Percentiles rank a stretch among this genome's conserved stretches.
These are phyloP conservation scores for Heterocephalus glaber DNA, from an alignment of 2,113 vertebrate genomes.

Conservation along the genomic window DNA sequence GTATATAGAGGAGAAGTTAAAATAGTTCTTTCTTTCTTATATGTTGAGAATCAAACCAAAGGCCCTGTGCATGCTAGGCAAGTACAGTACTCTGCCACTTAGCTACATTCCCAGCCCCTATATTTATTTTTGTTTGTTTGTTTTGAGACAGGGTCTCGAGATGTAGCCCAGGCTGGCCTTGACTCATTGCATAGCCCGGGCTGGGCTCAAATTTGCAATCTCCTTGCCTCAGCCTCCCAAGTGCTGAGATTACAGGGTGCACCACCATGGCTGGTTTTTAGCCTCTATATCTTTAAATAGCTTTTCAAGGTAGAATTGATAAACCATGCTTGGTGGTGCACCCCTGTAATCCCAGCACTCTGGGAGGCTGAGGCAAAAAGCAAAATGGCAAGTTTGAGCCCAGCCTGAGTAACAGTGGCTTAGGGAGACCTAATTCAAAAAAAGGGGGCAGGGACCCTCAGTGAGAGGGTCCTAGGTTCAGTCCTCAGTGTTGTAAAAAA, in stretches of 20 bases:
- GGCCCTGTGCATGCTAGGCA: neutral
- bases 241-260: neutral
- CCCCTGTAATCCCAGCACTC: neutral
- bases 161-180: neutral
- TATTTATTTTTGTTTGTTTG: no score
- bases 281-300: neutral
- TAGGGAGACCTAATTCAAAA: neutral
- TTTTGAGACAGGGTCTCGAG: neutral
- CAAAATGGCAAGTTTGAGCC: neutral
- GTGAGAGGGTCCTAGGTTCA: neutral
- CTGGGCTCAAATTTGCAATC: neutral
- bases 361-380: neutral
- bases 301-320: neutral
- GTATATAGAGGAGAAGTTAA: neutral
- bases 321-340: neutral
- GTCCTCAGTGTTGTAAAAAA: neutral
- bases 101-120: neutral
- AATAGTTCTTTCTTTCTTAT: neutral
- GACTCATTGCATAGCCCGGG: neutral
- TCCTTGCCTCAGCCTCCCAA: neutral
- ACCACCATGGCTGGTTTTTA: neutral
- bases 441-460: neutral
- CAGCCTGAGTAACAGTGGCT: neutral
- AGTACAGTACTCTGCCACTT: neutral
- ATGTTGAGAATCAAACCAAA: neutral